phyloP scores from a whole-genome alignment of 2,113 vertebrate species.

The Thomomys bottae region DNA sequence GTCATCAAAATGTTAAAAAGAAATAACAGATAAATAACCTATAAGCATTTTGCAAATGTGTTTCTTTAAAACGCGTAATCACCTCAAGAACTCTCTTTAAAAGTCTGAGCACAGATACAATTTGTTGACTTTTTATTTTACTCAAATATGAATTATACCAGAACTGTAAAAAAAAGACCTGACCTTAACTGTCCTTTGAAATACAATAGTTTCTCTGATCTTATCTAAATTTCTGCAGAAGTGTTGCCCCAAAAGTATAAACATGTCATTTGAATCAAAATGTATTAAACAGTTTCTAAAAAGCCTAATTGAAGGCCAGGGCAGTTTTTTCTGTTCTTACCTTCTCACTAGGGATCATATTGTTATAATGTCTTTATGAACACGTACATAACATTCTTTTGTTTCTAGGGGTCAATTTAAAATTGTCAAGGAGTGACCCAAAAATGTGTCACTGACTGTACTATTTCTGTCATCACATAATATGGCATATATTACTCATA shows the following conservation, averaged over 20 bases:
- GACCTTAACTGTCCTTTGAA: background rate
- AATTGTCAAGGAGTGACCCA: slow-evolving; percentile 27
- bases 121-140: background rate
- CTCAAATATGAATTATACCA: background rate
- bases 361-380: background rate
- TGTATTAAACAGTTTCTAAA: background rate
- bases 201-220: background rate
- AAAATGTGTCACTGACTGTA: background rate
- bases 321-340: background rate
- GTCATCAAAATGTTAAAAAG: background rate
- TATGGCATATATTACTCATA: background rate
- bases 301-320: slow-evolving; percentile 28
- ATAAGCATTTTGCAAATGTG: background rate
- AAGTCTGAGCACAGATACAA: background rate
- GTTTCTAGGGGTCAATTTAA: background rate
- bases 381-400: background rate
- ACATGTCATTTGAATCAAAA: background rate
- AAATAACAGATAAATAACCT: background rate
- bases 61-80: background rate
- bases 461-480: background rate
- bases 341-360: background rate
- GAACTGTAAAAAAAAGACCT: background rate
- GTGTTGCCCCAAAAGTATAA: background rate
- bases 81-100: background rate
- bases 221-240: slow-evolving; percentile 19